phyloP scores from a whole-genome alignment of 1,140 invertebrate species.

The Alviniconcha marisindica region DNA sequence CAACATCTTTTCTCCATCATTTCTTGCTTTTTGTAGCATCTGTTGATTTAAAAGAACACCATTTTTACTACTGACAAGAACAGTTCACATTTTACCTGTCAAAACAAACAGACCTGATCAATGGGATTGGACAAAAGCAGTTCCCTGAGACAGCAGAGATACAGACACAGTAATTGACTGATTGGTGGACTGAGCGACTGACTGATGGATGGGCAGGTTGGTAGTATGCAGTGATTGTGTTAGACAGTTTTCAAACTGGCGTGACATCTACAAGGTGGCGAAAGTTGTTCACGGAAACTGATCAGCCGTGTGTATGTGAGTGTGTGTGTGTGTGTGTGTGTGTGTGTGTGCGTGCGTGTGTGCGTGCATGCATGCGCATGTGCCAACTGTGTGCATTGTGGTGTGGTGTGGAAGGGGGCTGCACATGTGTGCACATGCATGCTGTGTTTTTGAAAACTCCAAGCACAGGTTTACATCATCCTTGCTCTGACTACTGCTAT shows the following conservation, averaged over 20 bases:
- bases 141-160: neutral
- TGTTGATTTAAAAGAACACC: neutral
- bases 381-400: neutral
- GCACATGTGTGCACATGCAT: neutral
- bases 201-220: no score
- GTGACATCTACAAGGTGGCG: no score
- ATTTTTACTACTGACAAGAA: neutral
- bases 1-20: no score
- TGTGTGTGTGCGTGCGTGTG: no score
- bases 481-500: neutral
- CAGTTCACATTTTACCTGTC: no score
- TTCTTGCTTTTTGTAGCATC: no score
- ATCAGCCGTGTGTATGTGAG: slow-evolving; percentile 19
- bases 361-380: slow-evolving; percentile 2
- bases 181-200: no score
- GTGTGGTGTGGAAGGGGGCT: neutral
- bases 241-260: no score
- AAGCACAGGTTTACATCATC: neutral
- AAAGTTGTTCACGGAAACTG: no score
- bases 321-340: slow-evolving; percentile 3
- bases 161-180: no score
- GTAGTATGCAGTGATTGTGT: neutral
- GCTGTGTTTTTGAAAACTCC: neutral
- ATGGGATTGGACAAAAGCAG: neutral
- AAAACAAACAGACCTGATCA: neutral